These are phyloP conservation scores for Bembecia ichneumoniformis DNA, from an alignment of 2,888 invertebrate genomes.

Conservation along the genomic window DNA sequence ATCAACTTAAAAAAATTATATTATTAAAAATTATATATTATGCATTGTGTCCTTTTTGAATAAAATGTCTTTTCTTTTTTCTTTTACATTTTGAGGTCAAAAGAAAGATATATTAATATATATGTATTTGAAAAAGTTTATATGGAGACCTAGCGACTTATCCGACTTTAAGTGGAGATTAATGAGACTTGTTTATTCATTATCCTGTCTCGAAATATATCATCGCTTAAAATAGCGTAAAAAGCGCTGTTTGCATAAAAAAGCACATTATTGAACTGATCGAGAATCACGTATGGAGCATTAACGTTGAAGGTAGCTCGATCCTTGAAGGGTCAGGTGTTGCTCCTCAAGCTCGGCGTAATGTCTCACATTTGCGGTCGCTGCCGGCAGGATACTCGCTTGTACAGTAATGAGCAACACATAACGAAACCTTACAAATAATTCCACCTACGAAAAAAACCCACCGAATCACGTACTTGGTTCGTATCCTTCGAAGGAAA, in stretches of 20 bases:
- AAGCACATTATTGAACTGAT: conserved; percentile 9
- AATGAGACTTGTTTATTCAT: no score
- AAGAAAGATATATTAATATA: no score
- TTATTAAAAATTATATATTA: no score
- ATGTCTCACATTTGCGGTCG: conserved; percentile 69
- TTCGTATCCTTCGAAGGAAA: conserved; percentile 65
- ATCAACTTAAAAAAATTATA: no score
- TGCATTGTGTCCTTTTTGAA: no score
- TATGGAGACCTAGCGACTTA: no score
- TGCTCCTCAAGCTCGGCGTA: conserved; percentile 29
- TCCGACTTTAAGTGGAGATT: no score
- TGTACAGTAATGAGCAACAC: conserved; percentile 70
- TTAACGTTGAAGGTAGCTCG: conserved; percentile 27
- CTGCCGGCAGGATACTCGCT: conserved; percentile 63
- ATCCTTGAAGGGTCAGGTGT: conserved; percentile 49
- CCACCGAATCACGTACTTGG: conserved; percentile 64
- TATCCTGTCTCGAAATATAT: neutral
- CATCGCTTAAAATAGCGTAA: neutral
- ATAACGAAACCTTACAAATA: conserved; percentile 72
- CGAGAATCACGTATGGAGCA: conserved; percentile 45
- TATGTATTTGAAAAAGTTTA: no score
- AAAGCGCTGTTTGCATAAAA: neutral
- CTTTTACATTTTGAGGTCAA: no score
- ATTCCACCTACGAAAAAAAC: conserved; percentile 69
- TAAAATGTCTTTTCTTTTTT: no score